These are phyloP conservation scores for Argya squamiceps DNA, from an alignment of 2,797 vertebrate species.

Conservation along the genomic window DNA sequence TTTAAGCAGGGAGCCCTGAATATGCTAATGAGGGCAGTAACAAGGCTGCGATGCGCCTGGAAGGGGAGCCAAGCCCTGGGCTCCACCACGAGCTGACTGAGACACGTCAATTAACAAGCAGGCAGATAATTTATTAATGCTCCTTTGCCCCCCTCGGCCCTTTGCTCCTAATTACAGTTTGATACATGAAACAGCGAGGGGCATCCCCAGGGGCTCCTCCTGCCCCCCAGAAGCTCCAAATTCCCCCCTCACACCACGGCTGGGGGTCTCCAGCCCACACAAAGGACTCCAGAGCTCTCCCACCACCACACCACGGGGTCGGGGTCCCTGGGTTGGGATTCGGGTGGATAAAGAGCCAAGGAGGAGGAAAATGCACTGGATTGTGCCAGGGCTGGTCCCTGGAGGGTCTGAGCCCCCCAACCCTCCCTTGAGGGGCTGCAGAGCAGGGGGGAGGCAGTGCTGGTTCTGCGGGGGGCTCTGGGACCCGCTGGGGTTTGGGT, in stretches of 20 bases:
- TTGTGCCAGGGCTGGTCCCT: background rate
- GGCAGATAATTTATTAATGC: conserved; percentile 68
- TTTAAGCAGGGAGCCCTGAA: conserved; percentile 52
- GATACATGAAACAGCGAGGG: background rate
- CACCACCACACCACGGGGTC: rapidly evolving
- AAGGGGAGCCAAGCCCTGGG: conserved; percentile 29
- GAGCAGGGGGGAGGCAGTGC: no score
- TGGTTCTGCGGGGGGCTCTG: background rate
- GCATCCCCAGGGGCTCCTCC: background rate
- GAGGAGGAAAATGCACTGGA: background rate
- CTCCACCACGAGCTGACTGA: conserved; percentile 19
- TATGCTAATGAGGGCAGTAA: conserved; percentile 58
- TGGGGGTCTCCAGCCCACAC: background rate
- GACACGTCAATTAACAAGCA: conserved; percentile 66
- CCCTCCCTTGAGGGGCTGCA: background rate
- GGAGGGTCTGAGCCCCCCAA: background rate
- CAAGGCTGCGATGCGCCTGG: conserved; percentile 38
- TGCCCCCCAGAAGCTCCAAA: background rate
- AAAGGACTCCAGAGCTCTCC: background rate
- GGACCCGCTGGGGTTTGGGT: background rate
- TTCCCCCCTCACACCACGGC: rapidly evolving
- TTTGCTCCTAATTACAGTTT: conserved; percentile 62
- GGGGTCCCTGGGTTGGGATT: background rate
- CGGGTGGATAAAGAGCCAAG: background rate
- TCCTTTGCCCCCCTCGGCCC: conserved; percentile 7